Conservation (phyloP, 1,140 invertebrate genomes). For the Dysdera silvatica region DNA sequence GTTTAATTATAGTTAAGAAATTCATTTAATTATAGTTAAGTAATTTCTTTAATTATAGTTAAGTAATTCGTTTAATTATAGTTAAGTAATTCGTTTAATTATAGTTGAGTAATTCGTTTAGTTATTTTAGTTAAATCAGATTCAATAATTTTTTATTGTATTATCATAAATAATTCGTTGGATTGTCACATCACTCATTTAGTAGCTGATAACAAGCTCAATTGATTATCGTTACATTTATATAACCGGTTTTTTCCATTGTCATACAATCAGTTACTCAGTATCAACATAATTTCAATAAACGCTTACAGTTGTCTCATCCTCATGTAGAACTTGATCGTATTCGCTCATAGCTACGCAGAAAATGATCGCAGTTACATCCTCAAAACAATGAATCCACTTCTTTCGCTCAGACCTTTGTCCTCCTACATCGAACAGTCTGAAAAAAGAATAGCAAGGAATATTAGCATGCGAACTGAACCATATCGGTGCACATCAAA, state of each 20-base stretch:
- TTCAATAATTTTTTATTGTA: too few species aligned
- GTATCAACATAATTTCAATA: neutral
- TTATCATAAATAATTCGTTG: too few species aligned
- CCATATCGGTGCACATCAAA: neutral
- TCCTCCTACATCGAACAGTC: conserved; percentile 53
- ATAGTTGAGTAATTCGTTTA: too few species aligned
- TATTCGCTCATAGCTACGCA: conserved; percentile 82
- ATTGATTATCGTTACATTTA: neutral
- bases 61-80: too few species aligned
- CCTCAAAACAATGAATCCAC: conserved; percentile 96
- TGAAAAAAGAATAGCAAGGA: conserved; percentile 14
- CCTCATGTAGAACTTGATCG: conserved; percentile 55
- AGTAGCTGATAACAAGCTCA: too few species aligned
- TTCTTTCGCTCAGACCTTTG: conserved; percentile 84
- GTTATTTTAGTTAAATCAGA: too few species aligned
- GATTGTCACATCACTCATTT: too few species aligned
- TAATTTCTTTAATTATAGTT: too few species aligned
- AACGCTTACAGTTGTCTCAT: conserved; percentile 46
- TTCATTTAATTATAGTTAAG: too few species aligned
- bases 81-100: too few species aligned
- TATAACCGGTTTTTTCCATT: neutral
- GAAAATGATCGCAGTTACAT: conserved; percentile 91
- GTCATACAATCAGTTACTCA: neutral
- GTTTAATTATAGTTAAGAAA: too few species aligned
- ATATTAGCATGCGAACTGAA: neutral